These are phyloP conservation scores for Beris chalybata DNA, from an alignment of 2,888 invertebrate species.

Conservation along the genomic window DNA sequence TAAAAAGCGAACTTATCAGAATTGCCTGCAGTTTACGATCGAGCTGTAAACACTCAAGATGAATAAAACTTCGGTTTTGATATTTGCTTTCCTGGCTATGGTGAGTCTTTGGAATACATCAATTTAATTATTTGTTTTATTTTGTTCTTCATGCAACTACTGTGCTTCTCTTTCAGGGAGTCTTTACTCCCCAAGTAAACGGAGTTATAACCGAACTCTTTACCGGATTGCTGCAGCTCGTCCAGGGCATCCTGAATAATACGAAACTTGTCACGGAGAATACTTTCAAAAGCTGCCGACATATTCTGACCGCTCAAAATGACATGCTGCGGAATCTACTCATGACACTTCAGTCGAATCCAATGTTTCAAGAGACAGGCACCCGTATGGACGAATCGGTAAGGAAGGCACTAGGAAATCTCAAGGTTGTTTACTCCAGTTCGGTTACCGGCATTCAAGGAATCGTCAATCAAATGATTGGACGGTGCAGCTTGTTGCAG, in stretches of 20 bases:
- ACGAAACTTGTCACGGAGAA: slow-evolving; percentile 14
- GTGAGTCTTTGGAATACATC: background rate
- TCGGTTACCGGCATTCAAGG: slow-evolving; percentile 20
- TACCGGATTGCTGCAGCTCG: slow-evolving; percentile 14
- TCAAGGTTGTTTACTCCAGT: slow-evolving; percentile 12
- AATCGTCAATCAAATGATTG: slow-evolving; percentile 24
- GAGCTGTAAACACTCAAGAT: slow-evolving; percentile 19
- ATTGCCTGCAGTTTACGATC: slow-evolving; percentile 18
- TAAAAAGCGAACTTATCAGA: slow-evolving; percentile 21
- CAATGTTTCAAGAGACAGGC: slow-evolving; percentile 13
- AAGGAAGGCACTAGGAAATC: background rate
- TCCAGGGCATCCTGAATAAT: slow-evolving; percentile 12
- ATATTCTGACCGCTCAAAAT: slow-evolving; percentile 1
- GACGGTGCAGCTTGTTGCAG: slow-evolving; percentile 12
- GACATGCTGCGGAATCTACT: slow-evolving; percentile 13
- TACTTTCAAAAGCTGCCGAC: slow-evolving; percentile 18
- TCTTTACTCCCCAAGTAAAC: slow-evolving; percentile 1
- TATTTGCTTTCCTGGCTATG: slow-evolving; percentile 23
- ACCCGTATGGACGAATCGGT: slow-evolving; percentile 21
- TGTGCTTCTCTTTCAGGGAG: slow-evolving; percentile 9
- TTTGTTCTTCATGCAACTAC: background rate
- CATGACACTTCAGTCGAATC: slow-evolving; percentile 15
- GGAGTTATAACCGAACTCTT: slow-evolving; percentile 21
- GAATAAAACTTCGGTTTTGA: slow-evolving; percentile 19
- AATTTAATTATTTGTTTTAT: no score